Evolutionary conservation across 1,140 invertebrate species (phyloP).

Genomic region (Danaus melanippus): DNA sequence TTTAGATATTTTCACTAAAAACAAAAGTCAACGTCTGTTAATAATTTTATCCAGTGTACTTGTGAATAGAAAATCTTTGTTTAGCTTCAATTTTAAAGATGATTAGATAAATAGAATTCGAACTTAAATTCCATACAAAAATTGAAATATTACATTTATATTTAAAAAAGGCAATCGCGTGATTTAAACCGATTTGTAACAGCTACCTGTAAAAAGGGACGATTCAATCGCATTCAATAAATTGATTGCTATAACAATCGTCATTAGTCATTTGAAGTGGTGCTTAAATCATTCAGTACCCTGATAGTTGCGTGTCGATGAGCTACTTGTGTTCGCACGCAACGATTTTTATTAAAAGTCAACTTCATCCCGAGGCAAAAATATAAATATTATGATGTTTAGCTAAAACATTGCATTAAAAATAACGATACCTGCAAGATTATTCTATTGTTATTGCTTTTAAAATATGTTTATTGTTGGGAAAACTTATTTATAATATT

Average conservation of each 20-base stretch:
- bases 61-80: too few relatives aligned
- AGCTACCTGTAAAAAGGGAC: constrained; percentile 50
- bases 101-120: too few relatives aligned
- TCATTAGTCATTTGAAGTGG: constrained; percentile 53
- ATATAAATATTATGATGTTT: too few relatives aligned
- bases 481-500: too few relatives aligned
- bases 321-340: constrained; percentile 64
- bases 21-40: too few relatives aligned
- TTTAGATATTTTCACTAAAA: too few relatives aligned
- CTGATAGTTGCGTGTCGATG: constrained; percentile 45
- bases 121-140: constrained; percentile 29
- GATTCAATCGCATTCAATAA: constrained; percentile 62
- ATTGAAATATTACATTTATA: constrained; percentile 24
- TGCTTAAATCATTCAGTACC: constrained; percentile 35
- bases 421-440: too few relatives aligned
- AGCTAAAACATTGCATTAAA: too few relatives aligned
- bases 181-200: constrained; percentile 53
- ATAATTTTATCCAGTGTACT: too few relatives aligned
- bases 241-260: constrained; percentile 65
- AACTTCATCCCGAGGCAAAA: constrained; percentile 26
- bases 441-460: too few relatives aligned
- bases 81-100: too few relatives aligned
- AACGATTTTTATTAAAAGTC: constrained; percentile 30
- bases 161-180: constrained; percentile 42
- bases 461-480: too few relatives aligned